Conservation (phyloP, 2,113 vertebrate genomes). For the Catharus bicknelli region DNA sequence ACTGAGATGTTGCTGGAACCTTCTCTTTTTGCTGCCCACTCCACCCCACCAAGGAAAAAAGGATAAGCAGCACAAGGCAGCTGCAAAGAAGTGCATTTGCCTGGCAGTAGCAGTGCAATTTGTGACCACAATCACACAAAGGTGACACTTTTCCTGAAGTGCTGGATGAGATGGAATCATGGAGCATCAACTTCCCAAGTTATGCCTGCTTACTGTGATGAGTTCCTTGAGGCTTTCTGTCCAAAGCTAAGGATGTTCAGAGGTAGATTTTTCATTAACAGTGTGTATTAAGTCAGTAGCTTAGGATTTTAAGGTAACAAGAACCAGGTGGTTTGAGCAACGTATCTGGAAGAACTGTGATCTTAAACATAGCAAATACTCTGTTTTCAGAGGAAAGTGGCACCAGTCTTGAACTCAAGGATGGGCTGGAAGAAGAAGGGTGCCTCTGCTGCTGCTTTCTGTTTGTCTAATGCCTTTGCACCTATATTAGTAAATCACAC, state of each 20-base stretch:
- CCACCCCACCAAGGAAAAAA: background rate
- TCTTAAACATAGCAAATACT: background rate
- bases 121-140: background rate
- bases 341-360: background rate
- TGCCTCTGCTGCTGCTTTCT: background rate
- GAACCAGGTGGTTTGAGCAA: background rate
- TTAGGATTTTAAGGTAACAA: background rate
- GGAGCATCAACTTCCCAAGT: background rate
- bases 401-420: background rate
- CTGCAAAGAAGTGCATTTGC: background rate
- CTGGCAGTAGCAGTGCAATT: background rate
- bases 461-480: background rate
- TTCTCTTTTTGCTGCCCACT: background rate
- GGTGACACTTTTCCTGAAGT: background rate
- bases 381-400: background rate
- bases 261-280: background rate
- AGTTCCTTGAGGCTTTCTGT: background rate
- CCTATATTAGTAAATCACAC: background rate
- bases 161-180: background rate
- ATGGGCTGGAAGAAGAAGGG: background rate
- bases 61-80: background rate
- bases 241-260: background rate
- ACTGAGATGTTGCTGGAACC: background rate
- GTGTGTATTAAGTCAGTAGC: background rate
- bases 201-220: rapidly evolving